Percentiles rank a stretch among this genome's conserved stretches.
Evolutionary conservation across 2,113 vertebrate genomes (phyloP).

Genomic region (Hucho hucho): DNA sequence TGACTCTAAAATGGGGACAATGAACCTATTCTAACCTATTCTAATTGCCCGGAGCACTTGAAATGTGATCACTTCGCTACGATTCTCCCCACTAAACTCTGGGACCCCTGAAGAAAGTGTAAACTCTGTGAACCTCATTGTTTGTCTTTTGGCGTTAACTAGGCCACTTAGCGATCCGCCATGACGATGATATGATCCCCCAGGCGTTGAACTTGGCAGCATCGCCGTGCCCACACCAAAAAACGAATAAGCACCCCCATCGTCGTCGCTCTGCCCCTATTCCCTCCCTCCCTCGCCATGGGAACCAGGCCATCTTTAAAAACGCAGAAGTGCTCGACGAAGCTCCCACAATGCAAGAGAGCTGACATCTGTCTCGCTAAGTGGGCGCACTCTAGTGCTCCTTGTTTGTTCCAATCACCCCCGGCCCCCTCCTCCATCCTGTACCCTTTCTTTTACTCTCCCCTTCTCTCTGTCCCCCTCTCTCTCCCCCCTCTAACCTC

Average conservation of each 20-base stretch:
- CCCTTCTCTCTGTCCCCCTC: not conserved
- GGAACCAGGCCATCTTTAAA: conserved; percentile 76
- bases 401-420: conserved; percentile 59
- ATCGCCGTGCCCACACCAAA: not conserved
- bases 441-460: not conserved
- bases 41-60: not conserved
- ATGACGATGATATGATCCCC: conserved; percentile 73
- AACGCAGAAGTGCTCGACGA: conserved; percentile 66
- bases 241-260: not conserved
- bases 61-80: not conserved
- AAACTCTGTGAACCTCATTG: conserved; percentile 56
- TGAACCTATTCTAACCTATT: too few relatives aligned
- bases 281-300: conserved; percentile 65
- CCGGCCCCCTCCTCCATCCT: conserved; percentile 10
- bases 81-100: conserved; percentile 34
- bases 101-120: conserved; percentile 43
- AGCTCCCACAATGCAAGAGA: conserved; percentile 70
- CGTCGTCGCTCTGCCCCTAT: conserved; percentile 55
- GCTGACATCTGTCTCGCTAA: conserved; percentile 75
- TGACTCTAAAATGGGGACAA: too few relatives aligned
- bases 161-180: conserved; percentile 71
- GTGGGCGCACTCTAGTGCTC: conserved; percentile 70
- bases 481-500: not conserved
- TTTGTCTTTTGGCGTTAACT: conserved; percentile 74
- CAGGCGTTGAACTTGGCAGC: conserved; percentile 70